Evolutionary conservation across 1,140 invertebrate species (phyloP).

Genomic region (Glossosoma conforme): DNA sequence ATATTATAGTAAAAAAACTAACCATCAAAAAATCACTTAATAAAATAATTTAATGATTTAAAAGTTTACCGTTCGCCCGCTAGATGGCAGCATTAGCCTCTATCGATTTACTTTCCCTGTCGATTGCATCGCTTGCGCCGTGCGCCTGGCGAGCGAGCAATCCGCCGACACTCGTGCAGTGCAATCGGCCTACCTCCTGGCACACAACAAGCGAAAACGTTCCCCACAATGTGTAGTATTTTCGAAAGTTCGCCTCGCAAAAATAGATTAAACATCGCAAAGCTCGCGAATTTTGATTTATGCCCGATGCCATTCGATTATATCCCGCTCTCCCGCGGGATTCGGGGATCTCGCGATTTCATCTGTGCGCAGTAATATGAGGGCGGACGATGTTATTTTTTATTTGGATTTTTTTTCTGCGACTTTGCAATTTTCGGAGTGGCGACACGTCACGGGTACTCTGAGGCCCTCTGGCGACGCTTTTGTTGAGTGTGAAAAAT

Average conservation of each 20-base stretch:
- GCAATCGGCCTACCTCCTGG: slow-evolving; percentile 3
- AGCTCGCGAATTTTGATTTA: slow-evolving; percentile 29
- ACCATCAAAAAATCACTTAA: not conserved
- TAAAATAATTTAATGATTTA: slow-evolving; percentile 1
- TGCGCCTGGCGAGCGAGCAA: slow-evolving; percentile 7
- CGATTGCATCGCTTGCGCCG: slow-evolving; percentile 25
- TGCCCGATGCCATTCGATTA: slow-evolving; percentile 26
- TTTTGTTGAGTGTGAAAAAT: slow-evolving; percentile 31
- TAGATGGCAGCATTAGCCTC: not conserved
- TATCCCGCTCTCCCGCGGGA: slow-evolving; percentile 11
- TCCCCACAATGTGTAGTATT: slow-evolving; percentile 8
- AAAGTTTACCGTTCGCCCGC: not conserved
- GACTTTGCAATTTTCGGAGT: slow-evolving; percentile 23
- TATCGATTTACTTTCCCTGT: slow-evolving; percentile 30
- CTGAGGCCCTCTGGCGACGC: no score
- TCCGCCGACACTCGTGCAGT: slow-evolving; percentile 3
- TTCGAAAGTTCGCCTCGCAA: slow-evolving; percentile 17
- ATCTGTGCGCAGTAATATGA: slow-evolving; percentile 10
- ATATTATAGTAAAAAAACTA: not conserved
- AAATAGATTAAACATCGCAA: slow-evolving; percentile 29
- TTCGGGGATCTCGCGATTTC: slow-evolving; percentile 17
- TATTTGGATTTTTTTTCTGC: slow-evolving; percentile 17
- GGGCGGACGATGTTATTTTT: no score
- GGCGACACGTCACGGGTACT: slow-evolving; percentile 18
- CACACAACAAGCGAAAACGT: not conserved